Base-by-base conservation (phyloP, 2,113 vertebrate species). In the Ia io region DNA sequence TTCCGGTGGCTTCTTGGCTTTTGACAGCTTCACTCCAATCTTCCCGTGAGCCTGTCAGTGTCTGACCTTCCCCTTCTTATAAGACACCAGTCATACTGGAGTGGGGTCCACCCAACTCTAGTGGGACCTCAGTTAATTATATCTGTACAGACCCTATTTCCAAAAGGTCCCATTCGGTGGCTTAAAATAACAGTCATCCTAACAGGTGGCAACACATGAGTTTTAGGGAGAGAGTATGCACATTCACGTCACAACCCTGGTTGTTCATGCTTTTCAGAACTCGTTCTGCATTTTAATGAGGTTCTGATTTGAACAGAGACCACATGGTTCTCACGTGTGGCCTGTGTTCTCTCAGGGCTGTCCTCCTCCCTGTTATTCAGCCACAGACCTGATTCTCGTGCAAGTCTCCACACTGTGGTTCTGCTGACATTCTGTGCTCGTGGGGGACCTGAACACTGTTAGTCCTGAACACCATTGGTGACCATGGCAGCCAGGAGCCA, bases 1-100 rank as follows among this genome's bases (percentile, higher is more conserved):
- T 80, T 51, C 25, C 18, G 17, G 9, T 10, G 25, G 8, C 30
- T 35, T 5, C 17, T 32, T 40, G 32, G 70, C 40, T 74, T 69
- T 59, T 2, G 30, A 49, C 10, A 44, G 5, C 17, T 0, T 17
- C 16, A 1, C 14, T 74, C 1, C 18, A 1, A 0, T n/a, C 20
- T 65, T 9, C 10, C 32, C 8, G 0, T 8, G 40, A 25, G 2
- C 10, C 4, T 13, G 56, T 53, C 53, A 35, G 14, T 18, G 70
- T 16, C 23, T 14, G 11, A 2, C n/a, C 28, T 8, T 63, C 51
- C 30, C 42, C 82, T 61, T 47, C 35, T 20, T 5, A 13, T 73
- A 14, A 47, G 71, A 32, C 0, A 35, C 61, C 3, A 14, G 69
- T 37, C 16, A 23, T 12, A 1, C 2, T 44, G 88, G 37, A 56